Evolutionary conservation across 1,140 invertebrate genomes (phyloP), one percentile per base, ranked within the genome.

Genomic region (Sminthurinus signatus): DNA sequence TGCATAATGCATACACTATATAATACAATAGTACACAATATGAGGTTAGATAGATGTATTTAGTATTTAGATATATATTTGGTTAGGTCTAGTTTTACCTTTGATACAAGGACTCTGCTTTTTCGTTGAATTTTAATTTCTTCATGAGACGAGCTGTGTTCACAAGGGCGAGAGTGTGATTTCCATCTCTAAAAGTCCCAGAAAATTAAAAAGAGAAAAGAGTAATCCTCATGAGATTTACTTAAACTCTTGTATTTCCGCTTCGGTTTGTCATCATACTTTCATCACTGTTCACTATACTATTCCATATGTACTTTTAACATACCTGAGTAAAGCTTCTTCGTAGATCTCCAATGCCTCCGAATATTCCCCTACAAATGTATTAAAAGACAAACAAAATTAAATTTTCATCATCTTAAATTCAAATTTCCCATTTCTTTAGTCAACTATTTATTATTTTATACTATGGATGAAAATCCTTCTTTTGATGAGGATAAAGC

Each of bases 261-360:
- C n/a, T 12, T 42, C n/a, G 39, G 39, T n/a, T 10, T 42, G 39
- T 42, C n/a, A n/a, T 42, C n/a, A 42, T 42, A 42, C 39, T 12
- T 42, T 42, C n/a, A 12, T n/a, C n/a, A 42, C n/a, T 42, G 10
- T 42, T n/a, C n/a, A n/a, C n/a, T 25, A 10, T 48, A 25, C 44
- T 48, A 48, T 19, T 19, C 44, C 8, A n/a, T 8, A 48, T n/a
- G 5, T 19, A n/a, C n/a, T n/a, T n/a, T n/a, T n/a, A n/a, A n/a
- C 23, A 12, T 28, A 56, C 54, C 31, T 56, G 10, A n/a, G 8
- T n/a, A 75, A 70, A 17, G 77, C 75, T 65, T 71, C 69, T 56
- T 74, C 71, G 62, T 77, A 78, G 42, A 73, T 72, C 4, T 65
- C 60, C 51, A 77, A 63, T 10, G 77, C 77, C 39, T 74, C 73